Evolutionary conservation across 2,797 vertebrate genomes (phyloP).

Genomic region (Dermochelys coriacea): DNA sequence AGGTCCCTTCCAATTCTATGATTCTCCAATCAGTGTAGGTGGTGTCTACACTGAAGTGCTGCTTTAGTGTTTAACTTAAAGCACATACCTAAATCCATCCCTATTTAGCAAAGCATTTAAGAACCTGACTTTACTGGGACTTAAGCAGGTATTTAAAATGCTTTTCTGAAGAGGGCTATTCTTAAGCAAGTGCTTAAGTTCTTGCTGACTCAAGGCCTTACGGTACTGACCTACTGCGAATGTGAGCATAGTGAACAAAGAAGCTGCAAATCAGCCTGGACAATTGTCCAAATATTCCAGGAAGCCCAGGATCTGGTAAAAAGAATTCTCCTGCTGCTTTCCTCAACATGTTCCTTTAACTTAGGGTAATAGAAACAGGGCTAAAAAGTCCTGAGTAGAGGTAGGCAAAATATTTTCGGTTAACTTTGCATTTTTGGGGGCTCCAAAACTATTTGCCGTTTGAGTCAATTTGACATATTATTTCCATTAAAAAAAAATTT

Average conservation of each 20-base stretch:
- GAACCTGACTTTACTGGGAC: neutral
- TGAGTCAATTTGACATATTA: neutral
- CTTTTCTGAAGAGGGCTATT: neutral
- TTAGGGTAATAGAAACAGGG: neutral
- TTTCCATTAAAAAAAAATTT: neutral
- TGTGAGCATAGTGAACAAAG: neutral
- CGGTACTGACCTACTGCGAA: neutral
- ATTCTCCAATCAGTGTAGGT: neutral
- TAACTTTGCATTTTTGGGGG: neutral
- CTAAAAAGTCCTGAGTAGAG: neutral
- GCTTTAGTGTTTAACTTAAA: constrained; percentile 4
- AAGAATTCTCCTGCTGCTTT: neutral
- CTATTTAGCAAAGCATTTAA: neutral
- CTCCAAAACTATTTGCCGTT: neutral
- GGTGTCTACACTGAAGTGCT: neutral
- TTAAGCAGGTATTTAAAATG: neutral
- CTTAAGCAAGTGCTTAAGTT: neutral
- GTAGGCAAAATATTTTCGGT: neutral
- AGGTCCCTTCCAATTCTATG: too few relatives aligned
- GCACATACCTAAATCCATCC: neutral
- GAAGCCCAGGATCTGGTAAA: neutral
- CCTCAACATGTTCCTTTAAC: neutral
- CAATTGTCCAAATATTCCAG: neutral
- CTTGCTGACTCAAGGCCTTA: constrained; percentile 3
- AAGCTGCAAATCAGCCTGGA: constrained; percentile 6